Evolutionary conservation across 2,888 invertebrate genomes (phyloP).

Genomic region (Julus scandinavius): DNA sequence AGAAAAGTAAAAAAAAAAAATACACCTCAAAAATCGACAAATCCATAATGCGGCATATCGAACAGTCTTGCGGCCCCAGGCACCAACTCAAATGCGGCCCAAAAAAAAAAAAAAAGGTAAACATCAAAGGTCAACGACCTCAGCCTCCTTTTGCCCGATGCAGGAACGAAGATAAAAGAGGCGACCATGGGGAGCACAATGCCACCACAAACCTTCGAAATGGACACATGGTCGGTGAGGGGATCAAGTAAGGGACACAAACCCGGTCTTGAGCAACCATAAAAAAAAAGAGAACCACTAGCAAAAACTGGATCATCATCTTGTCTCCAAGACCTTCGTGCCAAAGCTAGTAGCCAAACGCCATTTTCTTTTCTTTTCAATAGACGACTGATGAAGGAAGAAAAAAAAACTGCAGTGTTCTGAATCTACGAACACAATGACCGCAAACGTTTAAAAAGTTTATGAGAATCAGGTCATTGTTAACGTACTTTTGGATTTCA

Average conservation of each 20-base stretch:
- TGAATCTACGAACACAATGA: not conserved
- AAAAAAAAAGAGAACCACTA: not conserved
- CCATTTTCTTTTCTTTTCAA: no score
- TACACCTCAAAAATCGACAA: not conserved
- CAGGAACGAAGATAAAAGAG: conserved; percentile 15
- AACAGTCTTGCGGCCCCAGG: not conserved
- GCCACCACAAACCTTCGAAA: not conserved
- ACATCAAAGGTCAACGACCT: conserved; percentile 30
- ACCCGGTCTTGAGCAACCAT: not conserved
- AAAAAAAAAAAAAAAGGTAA: not conserved
- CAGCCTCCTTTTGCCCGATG: not conserved
- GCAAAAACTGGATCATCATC: not conserved
- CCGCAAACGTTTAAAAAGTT: no score
- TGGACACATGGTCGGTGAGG: not conserved
- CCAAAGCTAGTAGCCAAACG: no score
- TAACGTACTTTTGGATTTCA: no score
- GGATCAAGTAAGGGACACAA: not conserved
- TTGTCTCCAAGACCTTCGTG: not conserved
- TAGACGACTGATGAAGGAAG: not conserved
- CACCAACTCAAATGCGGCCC: not conserved
- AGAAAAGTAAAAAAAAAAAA: no score
- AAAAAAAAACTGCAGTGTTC: not conserved
- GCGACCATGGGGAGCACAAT: conserved; percentile 1
- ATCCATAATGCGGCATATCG: conserved; percentile 45
- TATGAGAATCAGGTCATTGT: no score